Evolutionary conservation across 2,888 invertebrate species (phyloP).

Genomic region (Meloe dianella): DNA sequence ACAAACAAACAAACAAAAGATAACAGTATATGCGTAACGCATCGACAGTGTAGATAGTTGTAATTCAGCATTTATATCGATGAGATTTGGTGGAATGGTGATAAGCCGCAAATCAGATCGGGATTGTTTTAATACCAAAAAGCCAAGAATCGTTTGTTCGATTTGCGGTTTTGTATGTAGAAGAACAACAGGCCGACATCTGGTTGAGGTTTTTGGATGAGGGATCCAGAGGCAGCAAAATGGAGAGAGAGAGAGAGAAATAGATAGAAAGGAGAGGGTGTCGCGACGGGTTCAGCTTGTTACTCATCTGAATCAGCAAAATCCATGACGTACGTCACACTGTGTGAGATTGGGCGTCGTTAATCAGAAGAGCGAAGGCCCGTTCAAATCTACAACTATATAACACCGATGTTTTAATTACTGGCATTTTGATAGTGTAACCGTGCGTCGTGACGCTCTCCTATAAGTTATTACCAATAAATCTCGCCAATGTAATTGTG

Average conservation of each 20-base stretch:
- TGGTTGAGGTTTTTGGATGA: slow-evolving; percentile 23
- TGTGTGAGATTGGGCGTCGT: slow-evolving; percentile 44
- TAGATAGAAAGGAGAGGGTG: not conserved
- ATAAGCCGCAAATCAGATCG: slow-evolving; percentile 8
- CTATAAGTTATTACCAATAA: slow-evolving; percentile 53
- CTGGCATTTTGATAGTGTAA: slow-evolving; percentile 10
- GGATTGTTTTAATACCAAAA: slow-evolving; percentile 5
- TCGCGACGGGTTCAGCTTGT: slow-evolving; percentile 24
- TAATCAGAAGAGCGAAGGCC: slow-evolving; percentile 49
- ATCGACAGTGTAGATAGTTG: not conserved
- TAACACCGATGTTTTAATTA: not conserved
- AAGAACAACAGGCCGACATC: slow-evolving; percentile 17
- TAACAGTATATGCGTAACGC: slow-evolving; percentile 7
- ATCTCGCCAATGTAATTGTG: slow-evolving; percentile 51
- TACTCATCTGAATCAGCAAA: slow-evolving; percentile 53
- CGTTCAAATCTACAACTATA: slow-evolving; percentile 18
- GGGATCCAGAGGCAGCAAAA: not conserved
- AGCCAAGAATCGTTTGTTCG: slow-evolving; percentile 11
- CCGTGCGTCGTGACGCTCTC: slow-evolving; percentile 21
- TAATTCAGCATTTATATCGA: slow-evolving; percentile 3
- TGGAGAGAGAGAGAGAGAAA: not conserved
- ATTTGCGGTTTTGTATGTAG: slow-evolving; percentile 8
- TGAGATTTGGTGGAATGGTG: not conserved
- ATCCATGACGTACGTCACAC: slow-evolving; percentile 48
- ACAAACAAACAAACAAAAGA: slow-evolving; percentile 10